Conservation (phyloP, 1,140 invertebrate genomes). For the Lepidurus packardi region DNA sequence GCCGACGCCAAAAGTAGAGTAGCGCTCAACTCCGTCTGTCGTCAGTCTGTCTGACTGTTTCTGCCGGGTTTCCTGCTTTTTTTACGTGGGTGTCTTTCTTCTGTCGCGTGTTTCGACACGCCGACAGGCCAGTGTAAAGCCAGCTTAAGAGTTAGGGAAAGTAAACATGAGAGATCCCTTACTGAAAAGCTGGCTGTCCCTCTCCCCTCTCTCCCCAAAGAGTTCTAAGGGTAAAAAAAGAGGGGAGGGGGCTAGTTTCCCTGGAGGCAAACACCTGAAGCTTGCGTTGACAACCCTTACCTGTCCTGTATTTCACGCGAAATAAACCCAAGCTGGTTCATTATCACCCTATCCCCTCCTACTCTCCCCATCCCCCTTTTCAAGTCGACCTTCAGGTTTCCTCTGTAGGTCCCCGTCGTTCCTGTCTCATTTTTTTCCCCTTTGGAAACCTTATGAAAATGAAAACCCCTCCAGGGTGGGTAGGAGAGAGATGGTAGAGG, state of each 20-base stretch:
- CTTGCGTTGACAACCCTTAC: neutral
- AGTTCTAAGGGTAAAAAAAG: neutral
- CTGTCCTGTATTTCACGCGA: neutral
- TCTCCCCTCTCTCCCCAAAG: no score
- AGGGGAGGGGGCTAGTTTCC: neutral
- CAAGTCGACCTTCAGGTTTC: slow-evolving; percentile 5
- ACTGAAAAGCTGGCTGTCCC: no score
- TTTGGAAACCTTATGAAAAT: neutral
- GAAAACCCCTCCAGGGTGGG: neutral
- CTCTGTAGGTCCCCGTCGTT: neutral
- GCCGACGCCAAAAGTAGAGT: no score
- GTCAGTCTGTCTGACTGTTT: no score
- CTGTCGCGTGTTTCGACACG: no score
- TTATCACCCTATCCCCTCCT: neutral
- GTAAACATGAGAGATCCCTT: no score
- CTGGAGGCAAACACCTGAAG: neutral
- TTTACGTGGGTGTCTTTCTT: no score
- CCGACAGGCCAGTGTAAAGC: no score
- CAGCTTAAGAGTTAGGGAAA: no score
- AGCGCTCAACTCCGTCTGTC: no score
- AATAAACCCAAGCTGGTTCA: neutral
- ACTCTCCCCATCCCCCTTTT: neutral
- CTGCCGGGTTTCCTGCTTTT: no score
- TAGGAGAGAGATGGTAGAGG: neutral
- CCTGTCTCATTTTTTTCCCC: neutral